These are phyloP conservation scores for Limnothrissa miodon DNA, from an alignment of 2,113 vertebrate genomes.

Conservation along the genomic window DNA sequence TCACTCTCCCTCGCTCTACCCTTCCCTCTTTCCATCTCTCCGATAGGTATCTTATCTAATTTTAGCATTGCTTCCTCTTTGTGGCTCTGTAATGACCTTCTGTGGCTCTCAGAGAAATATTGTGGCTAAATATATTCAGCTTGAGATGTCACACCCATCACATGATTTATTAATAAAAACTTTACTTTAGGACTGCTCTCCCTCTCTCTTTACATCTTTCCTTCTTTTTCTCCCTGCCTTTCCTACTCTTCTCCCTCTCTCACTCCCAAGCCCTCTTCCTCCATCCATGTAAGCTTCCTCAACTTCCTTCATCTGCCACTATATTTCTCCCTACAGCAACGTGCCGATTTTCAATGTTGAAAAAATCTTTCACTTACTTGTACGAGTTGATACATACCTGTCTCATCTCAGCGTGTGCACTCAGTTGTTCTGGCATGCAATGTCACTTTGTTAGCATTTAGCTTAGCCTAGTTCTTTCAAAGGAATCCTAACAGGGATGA, in stretches of 20 bases:
- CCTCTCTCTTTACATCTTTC: neutral
- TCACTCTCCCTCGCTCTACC: neutral
- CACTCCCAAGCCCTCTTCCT: neutral
- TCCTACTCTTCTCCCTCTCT: neutral
- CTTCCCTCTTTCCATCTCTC: neutral
- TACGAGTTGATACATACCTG: no score
- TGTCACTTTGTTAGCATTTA: no score
- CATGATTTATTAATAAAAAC: constrained; percentile 17
- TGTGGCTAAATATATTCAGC: neutral
- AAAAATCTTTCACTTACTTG: no score
- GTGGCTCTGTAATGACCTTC: constrained; percentile 11
- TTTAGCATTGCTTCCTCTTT: constrained; percentile 3
- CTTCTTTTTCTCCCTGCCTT: neutral
- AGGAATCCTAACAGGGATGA: no score
- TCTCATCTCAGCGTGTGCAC: no score
- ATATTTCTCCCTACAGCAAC: neutral
- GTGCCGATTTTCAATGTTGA: no score
- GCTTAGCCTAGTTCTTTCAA: no score
- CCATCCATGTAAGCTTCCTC: neutral
- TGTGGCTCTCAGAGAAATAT: neutral
- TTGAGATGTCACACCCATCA: constrained; percentile 2
- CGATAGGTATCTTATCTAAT: neutral
- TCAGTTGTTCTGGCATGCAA: no score
- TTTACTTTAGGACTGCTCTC: neutral
- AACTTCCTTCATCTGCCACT: neutral